Evolutionary conservation across 2,888 invertebrate species (phyloP).

Genomic region (Asteroscopus sphinx): DNA sequence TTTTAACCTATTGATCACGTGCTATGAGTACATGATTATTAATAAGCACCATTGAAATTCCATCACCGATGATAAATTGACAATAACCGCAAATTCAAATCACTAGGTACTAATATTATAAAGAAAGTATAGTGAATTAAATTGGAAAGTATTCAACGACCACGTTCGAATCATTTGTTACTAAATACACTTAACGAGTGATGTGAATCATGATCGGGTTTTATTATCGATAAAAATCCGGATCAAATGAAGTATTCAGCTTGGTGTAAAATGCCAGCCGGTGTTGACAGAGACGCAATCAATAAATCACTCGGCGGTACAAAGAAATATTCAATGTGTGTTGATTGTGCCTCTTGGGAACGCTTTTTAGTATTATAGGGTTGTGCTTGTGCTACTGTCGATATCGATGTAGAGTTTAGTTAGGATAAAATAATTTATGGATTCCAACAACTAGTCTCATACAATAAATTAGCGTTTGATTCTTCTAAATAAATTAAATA

Average conservation of each 20-base stretch:
- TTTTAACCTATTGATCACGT: neutral
- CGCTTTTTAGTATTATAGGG: conserved; percentile 83
- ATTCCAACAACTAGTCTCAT: no score
- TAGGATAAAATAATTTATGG: no score
- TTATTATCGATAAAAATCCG: conserved; percentile 89
- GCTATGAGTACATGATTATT: conserved; percentile 33
- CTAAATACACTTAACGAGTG: conserved; percentile 87
- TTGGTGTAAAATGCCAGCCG: conserved; percentile 79
- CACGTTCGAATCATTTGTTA: conserved; percentile 80
- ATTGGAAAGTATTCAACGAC: conserved; percentile 62
- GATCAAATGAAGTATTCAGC: conserved; percentile 90
- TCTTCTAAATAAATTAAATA: neutral
- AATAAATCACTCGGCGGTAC: conserved; percentile 88
- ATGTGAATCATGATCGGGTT: conserved; percentile 84
- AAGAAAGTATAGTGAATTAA: conserved; percentile 57
- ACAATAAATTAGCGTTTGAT: no score
- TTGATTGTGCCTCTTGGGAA: conserved; percentile 88
- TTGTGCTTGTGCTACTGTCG: conserved; percentile 62
- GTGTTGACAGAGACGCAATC: conserved; percentile 90
- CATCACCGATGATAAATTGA: conserved; percentile 42
- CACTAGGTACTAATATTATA: conserved; percentile 61
- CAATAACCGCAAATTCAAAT: conserved; percentile 47
- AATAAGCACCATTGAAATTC: conserved; percentile 30
- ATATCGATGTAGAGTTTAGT: conserved; percentile 58
- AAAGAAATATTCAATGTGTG: conserved; percentile 88